A percentile compares a stretch with the other conserved stretches of the same genome.
Evolutionary conservation across 2,113 vertebrate species (phyloP).

Genomic region (Gallinago jamesoni): DNA sequence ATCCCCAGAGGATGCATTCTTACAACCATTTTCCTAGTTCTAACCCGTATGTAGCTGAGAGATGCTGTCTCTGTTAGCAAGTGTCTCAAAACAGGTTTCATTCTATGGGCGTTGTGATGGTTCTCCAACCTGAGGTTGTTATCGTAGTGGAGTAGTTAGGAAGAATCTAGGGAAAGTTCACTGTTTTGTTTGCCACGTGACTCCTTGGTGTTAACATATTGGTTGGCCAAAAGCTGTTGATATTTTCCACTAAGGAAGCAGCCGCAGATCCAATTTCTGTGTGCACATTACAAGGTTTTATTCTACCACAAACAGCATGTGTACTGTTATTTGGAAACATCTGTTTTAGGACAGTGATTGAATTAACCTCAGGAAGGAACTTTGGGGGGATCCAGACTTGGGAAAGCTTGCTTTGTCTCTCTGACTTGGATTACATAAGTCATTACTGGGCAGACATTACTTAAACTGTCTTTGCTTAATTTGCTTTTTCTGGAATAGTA

Average conservation of each 20-base stretch:
- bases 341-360: background rate
- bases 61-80: background rate
- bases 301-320: background rate
- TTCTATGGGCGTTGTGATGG: background rate
- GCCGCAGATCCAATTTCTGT: background rate
- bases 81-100: background rate
- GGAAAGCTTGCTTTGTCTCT: background rate
- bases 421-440: accelerated
- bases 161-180: background rate
- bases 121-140: background rate
- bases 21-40: background rate
- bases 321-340: background rate
- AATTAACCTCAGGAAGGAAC: background rate
- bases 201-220: background rate
- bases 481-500: background rate
- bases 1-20: background rate
- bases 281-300: accelerated
- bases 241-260: background rate
- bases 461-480: background rate
- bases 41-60: background rate
- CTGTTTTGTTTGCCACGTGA: background rate
- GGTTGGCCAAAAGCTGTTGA: background rate
- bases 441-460: background rate
- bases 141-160: background rate
- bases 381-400: background rate